A percentile compares a stretch with the other conserved stretches of the same genome.
phyloP scores from a whole-genome alignment of 1,140 invertebrate genomes.

The Orchesella cincta region DNA sequence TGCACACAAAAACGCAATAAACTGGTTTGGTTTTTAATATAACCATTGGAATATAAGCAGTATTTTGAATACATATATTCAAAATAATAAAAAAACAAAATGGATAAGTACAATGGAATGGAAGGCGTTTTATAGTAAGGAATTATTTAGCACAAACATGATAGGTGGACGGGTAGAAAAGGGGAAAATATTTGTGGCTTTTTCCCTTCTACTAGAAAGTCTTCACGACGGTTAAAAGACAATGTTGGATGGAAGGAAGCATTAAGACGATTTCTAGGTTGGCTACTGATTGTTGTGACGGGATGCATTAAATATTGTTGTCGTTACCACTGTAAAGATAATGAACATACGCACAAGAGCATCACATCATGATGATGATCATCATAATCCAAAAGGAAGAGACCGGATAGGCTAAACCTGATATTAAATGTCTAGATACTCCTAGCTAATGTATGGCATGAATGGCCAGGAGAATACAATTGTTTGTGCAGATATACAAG shows the following conservation, averaged over 20 bases:
- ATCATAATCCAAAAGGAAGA: not conserved
- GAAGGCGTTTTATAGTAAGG: not conserved
- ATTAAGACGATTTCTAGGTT: conserved; percentile 3
- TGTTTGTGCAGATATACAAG: no score
- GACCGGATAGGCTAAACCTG: not conserved
- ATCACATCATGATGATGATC: no score
- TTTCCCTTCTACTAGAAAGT: no score
- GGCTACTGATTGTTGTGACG: conserved; percentile 1
- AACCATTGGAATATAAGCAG: not conserved
- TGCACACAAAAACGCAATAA: conserved; percentile 27
- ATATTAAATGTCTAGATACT: no score
- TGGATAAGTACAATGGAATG: not conserved
- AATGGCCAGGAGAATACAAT: no score
- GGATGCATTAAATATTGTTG: conserved; percentile 8
- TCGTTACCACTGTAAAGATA: not conserved
- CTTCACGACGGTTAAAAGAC: no score
- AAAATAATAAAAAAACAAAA: conserved; percentile 5
- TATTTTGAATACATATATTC: not conserved
- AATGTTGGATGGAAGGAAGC: no score
- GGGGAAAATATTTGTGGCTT: not conserved
- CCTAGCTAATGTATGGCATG: no score
- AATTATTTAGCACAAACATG: not conserved
- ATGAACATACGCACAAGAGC: not conserved
- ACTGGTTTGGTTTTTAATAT: conserved; percentile 3
- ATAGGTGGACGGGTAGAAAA: not conserved